Conservation (phyloP, 2,888 invertebrate genomes). For the Eilema depressum region DNA sequence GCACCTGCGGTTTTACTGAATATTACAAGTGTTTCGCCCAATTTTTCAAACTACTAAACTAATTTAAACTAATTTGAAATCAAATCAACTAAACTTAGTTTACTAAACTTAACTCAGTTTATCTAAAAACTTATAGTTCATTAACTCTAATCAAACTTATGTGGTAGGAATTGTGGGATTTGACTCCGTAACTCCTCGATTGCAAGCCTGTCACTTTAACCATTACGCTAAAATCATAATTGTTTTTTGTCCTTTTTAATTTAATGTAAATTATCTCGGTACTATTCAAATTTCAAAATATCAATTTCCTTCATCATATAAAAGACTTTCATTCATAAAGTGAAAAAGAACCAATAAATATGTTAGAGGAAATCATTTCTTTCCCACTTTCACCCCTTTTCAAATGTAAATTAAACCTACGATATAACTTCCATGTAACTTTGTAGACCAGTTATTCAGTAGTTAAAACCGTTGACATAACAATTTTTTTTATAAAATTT, state of each 20-base stretch:
- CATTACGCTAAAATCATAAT: background rate
- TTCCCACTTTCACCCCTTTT: slow-evolving; percentile 44
- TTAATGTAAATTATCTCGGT: background rate
- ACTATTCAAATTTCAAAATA: background rate
- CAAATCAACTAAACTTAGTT: background rate
- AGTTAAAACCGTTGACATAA: slow-evolving; percentile 12
- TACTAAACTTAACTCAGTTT: background rate
- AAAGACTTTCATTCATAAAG: slow-evolving; percentile 24
- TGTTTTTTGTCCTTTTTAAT: background rate
- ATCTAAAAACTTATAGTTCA: background rate
- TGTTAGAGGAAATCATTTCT: slow-evolving; percentile 42
- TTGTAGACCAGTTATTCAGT: background rate
- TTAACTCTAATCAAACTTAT: background rate
- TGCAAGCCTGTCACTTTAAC: background rate
- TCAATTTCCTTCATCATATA: background rate
- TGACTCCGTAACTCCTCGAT: background rate
- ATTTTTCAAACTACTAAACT: background rate
- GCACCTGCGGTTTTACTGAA: background rate
- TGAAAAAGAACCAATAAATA: slow-evolving; percentile 41
- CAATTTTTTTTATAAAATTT: background rate
- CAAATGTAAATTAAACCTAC: slow-evolving; percentile 35
- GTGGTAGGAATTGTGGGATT: background rate
- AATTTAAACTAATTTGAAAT: background rate
- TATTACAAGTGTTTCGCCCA: background rate
- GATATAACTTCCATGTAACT: slow-evolving; percentile 33